Percentiles rank a stretch among this genome's conserved stretches.
Conservation (phyloP, 2,113 vertebrate species). For the Bombycilla garrulus region DNA sequence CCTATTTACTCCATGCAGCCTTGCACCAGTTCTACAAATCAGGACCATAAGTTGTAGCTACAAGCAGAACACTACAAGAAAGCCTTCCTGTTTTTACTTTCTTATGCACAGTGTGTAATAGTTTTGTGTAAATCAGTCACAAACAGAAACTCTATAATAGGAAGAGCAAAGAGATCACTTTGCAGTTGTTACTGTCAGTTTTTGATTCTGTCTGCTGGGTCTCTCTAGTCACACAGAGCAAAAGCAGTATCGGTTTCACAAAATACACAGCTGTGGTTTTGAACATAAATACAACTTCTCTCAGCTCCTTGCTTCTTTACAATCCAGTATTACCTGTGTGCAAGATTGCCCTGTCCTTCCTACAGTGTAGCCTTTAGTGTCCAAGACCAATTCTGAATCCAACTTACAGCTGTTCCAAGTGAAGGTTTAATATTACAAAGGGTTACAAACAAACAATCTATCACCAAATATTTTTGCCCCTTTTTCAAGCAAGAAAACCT, state of each 20-base stretch:
- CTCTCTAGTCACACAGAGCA: neutral
- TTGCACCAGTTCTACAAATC: neutral
- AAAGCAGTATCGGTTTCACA: neutral
- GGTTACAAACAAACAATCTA: neutral
- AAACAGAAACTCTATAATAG: neutral
- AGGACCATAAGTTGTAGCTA: neutral
- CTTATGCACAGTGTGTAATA: neutral
- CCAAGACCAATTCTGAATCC: neutral
- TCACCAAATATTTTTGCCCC: neutral
- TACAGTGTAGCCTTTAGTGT: neutral
- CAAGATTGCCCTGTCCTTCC: neutral
- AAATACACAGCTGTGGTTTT: neutral
- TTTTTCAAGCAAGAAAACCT: neutral
- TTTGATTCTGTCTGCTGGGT: neutral
- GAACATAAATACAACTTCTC: neutral
- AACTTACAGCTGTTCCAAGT: neutral
- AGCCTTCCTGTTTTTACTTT: neutral
- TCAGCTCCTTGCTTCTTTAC: neutral
- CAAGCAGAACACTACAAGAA: neutral
- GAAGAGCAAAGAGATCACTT: neutral
- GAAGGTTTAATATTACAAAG: neutral
- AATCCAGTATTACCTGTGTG: neutral
- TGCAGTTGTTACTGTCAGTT: constrained; percentile 62
- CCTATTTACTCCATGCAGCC: neutral
- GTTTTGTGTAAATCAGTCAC: neutral